Conservation (phyloP, 2,888 invertebrate species). For the Dromius quadrimaculatus region DNA sequence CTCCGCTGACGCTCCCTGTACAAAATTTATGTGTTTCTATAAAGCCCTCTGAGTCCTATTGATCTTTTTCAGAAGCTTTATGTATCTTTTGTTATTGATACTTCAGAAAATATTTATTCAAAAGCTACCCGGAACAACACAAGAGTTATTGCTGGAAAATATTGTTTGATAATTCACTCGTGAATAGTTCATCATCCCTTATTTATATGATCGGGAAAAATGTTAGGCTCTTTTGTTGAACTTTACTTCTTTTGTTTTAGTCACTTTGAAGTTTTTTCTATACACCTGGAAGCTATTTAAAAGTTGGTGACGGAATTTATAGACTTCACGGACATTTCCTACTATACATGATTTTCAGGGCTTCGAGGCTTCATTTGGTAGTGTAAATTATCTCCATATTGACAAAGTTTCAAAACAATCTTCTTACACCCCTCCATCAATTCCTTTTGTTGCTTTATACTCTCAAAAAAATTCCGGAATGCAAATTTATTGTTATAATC, state of each 20-base stretch:
- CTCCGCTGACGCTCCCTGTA: too few species aligned
- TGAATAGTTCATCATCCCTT: slow-evolving; percentile 1
- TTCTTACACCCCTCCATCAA: too few species aligned
- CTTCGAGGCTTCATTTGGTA: neutral
- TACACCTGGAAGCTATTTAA: slow-evolving; percentile 4
- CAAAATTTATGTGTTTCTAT: slow-evolving; percentile 39
- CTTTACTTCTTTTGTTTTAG: slow-evolving; percentile 20
- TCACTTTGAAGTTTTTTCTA: slow-evolving; percentile 17
- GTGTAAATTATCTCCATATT: slow-evolving; percentile 24
- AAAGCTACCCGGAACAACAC: neutral
- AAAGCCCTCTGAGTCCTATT: slow-evolving; percentile 26
- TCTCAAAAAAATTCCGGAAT: slow-evolving; percentile 18
- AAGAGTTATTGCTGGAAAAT: neutral
- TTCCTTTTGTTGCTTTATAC: too few species aligned
- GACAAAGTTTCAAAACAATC: slow-evolving; percentile 26
- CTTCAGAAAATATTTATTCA: slow-evolving; percentile 37
- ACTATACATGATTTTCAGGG: neutral
- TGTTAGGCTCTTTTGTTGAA: neutral
- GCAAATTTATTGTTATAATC: slow-evolving; percentile 7
- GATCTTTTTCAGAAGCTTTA: slow-evolving; percentile 2
- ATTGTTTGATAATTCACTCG: neutral
- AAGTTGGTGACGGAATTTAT: slow-evolving; percentile 18
- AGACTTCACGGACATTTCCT: neutral
- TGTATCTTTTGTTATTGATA: slow-evolving; percentile 8
- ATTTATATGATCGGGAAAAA: slow-evolving; percentile 14